These are phyloP conservation scores for Leucania comma DNA, from an alignment of 2,888 invertebrate species.

Conservation along the genomic window DNA sequence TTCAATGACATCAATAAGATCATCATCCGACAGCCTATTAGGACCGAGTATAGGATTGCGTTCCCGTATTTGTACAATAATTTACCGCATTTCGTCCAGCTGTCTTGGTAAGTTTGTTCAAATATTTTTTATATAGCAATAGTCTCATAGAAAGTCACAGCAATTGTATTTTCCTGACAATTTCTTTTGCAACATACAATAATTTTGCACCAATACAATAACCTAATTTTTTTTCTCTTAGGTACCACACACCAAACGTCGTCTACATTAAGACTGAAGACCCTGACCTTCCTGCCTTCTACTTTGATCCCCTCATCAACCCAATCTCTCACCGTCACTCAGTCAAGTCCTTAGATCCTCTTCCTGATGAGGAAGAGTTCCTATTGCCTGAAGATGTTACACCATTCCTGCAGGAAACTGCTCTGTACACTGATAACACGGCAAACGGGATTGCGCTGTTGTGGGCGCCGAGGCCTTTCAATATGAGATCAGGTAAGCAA, in stretches of 20 bases:
- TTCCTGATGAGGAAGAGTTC: conserved; percentile 98
- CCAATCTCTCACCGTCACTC: conserved; percentile 99
- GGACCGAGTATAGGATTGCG: conserved; percentile 99
- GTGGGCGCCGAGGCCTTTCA: conserved; percentile 99
- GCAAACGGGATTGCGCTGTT: conserved; percentile 99
- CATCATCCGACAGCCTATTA: conserved; percentile 99
- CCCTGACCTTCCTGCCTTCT: conserved; percentile 99
- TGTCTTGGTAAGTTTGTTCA: conserved; percentile 96
- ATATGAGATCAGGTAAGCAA: conserved; percentile 95
- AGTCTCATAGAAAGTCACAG: too few species aligned
- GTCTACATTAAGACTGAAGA: conserved; percentile 99
- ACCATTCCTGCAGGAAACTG: conserved; percentile 98
- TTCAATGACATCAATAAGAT: conserved; percentile 99
- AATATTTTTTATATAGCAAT: background rate
- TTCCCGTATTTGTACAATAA: conserved; percentile 99
- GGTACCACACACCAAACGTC: conserved; percentile 99
- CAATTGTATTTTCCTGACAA: too few species aligned
- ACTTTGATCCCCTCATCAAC: conserved; percentile 99
- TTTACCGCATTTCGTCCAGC: conserved; percentile 99
- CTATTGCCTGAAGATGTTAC: conserved; percentile 97
- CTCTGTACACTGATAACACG: conserved; percentile 99
- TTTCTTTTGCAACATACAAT: too few species aligned
- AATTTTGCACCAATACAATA: background rate
- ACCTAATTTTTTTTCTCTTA: conserved; percentile 74
- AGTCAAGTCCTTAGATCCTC: conserved; percentile 95